phyloP scores from a whole-genome alignment of 2,113 vertebrate species.

The Sylvia atricapilla region DNA sequence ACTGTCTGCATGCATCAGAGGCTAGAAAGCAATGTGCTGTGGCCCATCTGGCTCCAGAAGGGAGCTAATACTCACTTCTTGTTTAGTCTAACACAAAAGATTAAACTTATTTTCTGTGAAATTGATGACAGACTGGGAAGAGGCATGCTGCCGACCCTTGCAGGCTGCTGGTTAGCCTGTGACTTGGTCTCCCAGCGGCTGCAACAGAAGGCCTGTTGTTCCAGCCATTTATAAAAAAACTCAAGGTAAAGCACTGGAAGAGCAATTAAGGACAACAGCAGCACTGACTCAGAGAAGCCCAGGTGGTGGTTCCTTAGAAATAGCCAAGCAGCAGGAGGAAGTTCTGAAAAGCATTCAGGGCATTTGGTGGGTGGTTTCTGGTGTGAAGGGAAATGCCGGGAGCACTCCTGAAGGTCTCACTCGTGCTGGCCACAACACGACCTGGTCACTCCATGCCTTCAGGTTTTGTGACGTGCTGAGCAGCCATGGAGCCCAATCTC shows the following conservation, averaged over 20 bases:
- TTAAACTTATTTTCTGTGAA: background rate
- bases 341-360: background rate
- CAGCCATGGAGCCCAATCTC: rapidly evolving
- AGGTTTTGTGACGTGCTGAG: background rate
- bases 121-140: background rate
- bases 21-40: background rate
- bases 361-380: background rate
- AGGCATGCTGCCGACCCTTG: background rate
- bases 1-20: background rate
- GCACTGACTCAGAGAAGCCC: background rate
- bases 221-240: background rate
- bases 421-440: background rate
- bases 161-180: background rate
- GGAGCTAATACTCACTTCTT: background rate
- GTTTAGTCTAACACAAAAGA: background rate
- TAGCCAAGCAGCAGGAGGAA: background rate
- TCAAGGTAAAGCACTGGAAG: background rate
- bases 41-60: background rate
- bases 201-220: background rate
- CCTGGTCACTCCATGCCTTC: background rate
- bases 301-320: background rate
- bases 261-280: background rate
- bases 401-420: background rate
- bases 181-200: background rate
- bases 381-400: background rate